phyloP scores from a whole-genome alignment of 2,888 invertebrate species.

The Dastarcus helophoroides region DNA sequence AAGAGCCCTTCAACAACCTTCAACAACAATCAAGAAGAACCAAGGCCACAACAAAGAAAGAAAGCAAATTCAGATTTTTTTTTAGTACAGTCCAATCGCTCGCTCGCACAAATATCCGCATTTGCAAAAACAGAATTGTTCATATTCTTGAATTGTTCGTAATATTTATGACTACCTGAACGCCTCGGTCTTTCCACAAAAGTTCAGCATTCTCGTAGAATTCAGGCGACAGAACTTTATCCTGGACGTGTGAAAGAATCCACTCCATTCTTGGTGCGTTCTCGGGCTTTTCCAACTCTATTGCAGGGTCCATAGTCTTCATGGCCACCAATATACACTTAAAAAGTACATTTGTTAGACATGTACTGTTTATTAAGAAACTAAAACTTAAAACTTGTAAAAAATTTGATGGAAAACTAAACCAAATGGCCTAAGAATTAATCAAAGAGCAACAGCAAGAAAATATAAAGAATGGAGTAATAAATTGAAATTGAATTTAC shows the following conservation, averaged over 20 bases:
- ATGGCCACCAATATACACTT: constrained; percentile 89
- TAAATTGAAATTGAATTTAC: constrained; percentile 11
- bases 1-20: no score
- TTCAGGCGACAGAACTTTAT: constrained; percentile 74
- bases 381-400: no score
- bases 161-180: constrained; percentile 44
- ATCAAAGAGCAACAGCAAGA: no score
- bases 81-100: no score
- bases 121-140: neutral
- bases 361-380: no score
- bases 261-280: constrained; percentile 87
- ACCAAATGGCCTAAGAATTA: no score
- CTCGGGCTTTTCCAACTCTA: constrained; percentile 75
- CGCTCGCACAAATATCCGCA: no score
- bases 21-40: no score
- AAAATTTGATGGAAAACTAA: no score
- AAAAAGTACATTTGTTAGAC: no score
- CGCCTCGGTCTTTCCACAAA: constrained; percentile 90
- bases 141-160: neutral
- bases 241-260: constrained; percentile 83
- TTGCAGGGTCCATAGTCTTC: constrained; percentile 89
- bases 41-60: no score
- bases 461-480: neutral
- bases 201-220: constrained; percentile 92
- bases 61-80: no score